Conservation (phyloP, 2,797 vertebrate genomes). For the Rachycentron canadum region DNA sequence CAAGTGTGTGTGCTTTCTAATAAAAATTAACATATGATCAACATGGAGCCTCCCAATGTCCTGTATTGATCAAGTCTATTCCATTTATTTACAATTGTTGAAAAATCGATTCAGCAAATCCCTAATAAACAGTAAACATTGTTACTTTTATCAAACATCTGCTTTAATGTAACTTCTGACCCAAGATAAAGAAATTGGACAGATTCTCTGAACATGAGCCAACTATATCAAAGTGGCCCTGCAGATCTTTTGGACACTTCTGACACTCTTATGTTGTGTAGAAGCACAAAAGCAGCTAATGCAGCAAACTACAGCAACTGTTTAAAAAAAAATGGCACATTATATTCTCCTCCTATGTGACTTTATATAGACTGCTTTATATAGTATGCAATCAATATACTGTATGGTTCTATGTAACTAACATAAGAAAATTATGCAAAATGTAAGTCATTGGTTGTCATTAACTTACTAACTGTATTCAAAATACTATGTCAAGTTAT, state of each 20-base stretch:
- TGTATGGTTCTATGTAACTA: neutral
- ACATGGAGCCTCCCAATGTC: neutral
- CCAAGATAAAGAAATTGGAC: conserved; percentile 2
- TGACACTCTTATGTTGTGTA: neutral
- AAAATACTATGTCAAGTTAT: too few relatives aligned
- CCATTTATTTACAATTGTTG: neutral
- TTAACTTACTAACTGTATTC: neutral
- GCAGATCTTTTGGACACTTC: conserved; percentile 4
- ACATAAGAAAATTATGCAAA: conserved; percentile 10
- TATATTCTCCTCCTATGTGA: neutral
- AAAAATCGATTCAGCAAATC: neutral
- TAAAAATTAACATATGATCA: neutral
- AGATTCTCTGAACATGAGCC: conserved; percentile 7
- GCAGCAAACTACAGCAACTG: neutral
- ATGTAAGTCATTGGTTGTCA: neutral
- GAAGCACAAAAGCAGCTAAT: conserved; percentile 12
- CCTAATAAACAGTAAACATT: neutral
- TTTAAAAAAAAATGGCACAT: neutral
- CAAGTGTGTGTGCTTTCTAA: neutral
- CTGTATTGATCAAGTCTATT: neutral
- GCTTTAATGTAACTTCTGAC: conserved; percentile 17
- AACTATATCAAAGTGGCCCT: conserved; percentile 8
- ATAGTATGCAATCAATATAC: neutral
- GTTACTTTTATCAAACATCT: neutral
- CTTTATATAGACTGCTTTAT: neutral